A percentile compares a stretch with the other conserved stretches of the same genome.
phyloP scores from a whole-genome alignment of 2,113 vertebrate species.

The Tachysurus vachellii region DNA sequence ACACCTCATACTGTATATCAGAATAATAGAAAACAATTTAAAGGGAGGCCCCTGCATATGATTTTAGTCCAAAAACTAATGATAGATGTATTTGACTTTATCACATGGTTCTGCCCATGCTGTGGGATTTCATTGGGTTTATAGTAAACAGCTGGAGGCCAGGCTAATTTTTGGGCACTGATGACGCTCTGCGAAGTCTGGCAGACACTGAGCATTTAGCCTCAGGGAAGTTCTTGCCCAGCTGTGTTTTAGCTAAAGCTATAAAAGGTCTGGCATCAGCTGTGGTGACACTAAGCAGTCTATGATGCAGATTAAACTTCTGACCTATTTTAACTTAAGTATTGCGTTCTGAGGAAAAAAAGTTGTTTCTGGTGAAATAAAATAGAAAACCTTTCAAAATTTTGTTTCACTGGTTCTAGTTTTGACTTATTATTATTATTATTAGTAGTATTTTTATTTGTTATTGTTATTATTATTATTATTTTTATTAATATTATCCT shows the following conservation, averaged over 20 bases:
- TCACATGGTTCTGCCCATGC: background rate
- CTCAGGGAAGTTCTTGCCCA: slow-evolving; percentile 39
- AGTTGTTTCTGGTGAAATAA: background rate
- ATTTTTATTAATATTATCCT: too few relatives aligned
- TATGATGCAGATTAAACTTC: slow-evolving; percentile 1
- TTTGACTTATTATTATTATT: too few relatives aligned
- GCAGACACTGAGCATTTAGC: slow-evolving; percentile 28
- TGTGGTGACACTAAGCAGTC: slow-evolving; percentile 8
- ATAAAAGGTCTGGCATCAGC: slow-evolving; percentile 31
- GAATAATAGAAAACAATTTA: background rate
- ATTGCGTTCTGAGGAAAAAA: background rate
- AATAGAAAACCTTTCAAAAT: background rate
- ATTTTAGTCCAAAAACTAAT: background rate
- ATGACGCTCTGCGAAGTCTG: slow-evolving; percentile 36
- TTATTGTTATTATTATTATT: too few relatives aligned
- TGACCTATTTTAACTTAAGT: background rate
- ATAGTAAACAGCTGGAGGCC: slow-evolving; percentile 32
- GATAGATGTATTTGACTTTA: too few relatives aligned
- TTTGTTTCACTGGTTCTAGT: too few relatives aligned
- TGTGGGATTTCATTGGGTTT: slow-evolving; percentile 3
- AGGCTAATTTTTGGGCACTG: slow-evolving; percentile 11
- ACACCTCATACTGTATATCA: background rate
- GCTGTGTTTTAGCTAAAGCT: slow-evolving; percentile 31
- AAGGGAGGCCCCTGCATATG: background rate
- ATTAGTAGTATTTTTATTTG: too few relatives aligned